Evolutionary conservation across 1,140 invertebrate species (phyloP).

Genomic region (Paramacrobiotus metropolitanus): DNA sequence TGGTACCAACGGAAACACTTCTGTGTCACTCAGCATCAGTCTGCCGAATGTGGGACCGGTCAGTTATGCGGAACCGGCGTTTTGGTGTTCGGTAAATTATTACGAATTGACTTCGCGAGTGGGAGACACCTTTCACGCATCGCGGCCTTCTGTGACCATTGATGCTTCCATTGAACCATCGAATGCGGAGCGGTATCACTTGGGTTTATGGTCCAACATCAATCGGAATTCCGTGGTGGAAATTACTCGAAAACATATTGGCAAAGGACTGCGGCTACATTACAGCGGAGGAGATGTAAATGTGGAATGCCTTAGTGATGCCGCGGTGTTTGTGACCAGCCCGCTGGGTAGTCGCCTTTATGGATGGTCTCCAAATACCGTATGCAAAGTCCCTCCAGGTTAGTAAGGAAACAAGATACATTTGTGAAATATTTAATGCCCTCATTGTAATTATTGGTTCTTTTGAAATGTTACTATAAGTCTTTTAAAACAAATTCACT

Average conservation of each 20-base stretch:
- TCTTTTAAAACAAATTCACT: neutral
- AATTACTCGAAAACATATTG: conserved; percentile 38
- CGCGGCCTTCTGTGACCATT: conserved; percentile 83
- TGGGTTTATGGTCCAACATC: conserved; percentile 85
- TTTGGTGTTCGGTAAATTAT: conserved; percentile 95
- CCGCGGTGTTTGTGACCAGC: conserved; percentile 93
- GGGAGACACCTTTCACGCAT: conserved; percentile 89
- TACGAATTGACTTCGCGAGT: conserved; percentile 89
- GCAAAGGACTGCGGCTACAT: conserved; percentile 68
- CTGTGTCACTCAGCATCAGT: conserved; percentile 26
- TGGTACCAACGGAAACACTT: conserved; percentile 30
- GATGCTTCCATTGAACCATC: conserved; percentile 78
- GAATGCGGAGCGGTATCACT: conserved; percentile 78
- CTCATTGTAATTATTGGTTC: conserved; percentile 7
- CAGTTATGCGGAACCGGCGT: conserved; percentile 84
- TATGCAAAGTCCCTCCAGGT: conserved; percentile 97
- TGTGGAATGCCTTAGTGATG: conserved; percentile 90
- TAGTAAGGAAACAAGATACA: no score
- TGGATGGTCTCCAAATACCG: conserved; percentile 94
- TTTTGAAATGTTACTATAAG: neutral
- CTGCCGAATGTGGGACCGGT: conserved; percentile 60
- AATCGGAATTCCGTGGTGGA: conserved; percentile 81
- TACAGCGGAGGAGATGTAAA: conserved; percentile 97
- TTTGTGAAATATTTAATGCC: conserved; percentile 3
- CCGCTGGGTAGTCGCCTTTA: conserved; percentile 96